Conservation (phyloP, 2,888 invertebrate species). For the Tetramorium bicarinatum region DNA sequence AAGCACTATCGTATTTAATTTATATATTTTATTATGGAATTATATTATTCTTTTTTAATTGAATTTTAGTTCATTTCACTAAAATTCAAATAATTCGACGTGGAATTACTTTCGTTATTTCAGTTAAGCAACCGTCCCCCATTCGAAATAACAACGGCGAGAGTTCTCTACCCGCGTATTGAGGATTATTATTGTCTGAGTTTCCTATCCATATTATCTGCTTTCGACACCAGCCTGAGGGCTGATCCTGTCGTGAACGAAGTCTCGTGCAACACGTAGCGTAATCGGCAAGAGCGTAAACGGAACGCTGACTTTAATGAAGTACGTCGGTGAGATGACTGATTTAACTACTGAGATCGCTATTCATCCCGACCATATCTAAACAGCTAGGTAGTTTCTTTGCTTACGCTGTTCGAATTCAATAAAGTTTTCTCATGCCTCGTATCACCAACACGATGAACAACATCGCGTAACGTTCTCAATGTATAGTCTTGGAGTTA, state of each 20-base stretch:
- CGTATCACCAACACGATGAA: background rate
- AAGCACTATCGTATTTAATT: background rate
- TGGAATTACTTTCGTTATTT: slow-evolving; percentile 36
- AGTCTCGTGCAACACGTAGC: slow-evolving; percentile 45
- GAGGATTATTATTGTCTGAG: slow-evolving; percentile 51
- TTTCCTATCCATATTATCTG: slow-evolving; percentile 49
- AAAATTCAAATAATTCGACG: slow-evolving; percentile 15
- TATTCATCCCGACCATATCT: background rate
- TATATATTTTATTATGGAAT: background rate
- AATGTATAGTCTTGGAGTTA: background rate
- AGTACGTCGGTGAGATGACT: slow-evolving; percentile 1
- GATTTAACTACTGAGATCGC: slow-evolving; percentile 28
- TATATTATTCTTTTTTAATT: background rate
- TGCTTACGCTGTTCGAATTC: background rate
- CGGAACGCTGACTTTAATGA: slow-evolving; percentile 21
- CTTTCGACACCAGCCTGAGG: slow-evolving; percentile 52
- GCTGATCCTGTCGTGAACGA: slow-evolving; percentile 49
- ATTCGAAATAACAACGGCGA: slow-evolving; percentile 41
- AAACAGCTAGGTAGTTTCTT: background rate
- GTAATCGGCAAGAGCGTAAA: slow-evolving; percentile 42
- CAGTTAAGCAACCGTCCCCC: background rate
- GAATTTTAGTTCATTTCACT: background rate
- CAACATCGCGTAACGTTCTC: background rate
- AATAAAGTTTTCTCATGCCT: background rate
- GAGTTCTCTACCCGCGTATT: slow-evolving; percentile 10